Conservation (phyloP, 2,113 vertebrate species). For the cattle (Bos taurus) region ARS-UCD2.0 NC_037328.1:88943501-88944000, state of each 20-base stretch:
- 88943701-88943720: neutral
- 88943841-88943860: neutral
- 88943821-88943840: neutral
- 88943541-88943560: slow-evolving; percentile 11
- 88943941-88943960: neutral
- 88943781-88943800: slow-evolving; percentile 30
- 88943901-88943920: neutral
- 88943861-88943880: neutral
- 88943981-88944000: neutral
- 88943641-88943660: neutral
- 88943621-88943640: neutral
- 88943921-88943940: neutral
- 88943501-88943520: neutral
- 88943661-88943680: neutral
- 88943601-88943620: neutral
- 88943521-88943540: neutral
- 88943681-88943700: slow-evolving; percentile 7
- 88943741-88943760: neutral
- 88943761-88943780: slow-evolving; percentile 23
- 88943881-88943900: neutral
- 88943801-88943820: neutral
- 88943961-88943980: neutral
- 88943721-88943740: neutral
- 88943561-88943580: neutral
- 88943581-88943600: slow-evolving; percentile 38